These are phyloP conservation scores for Magallana gigas DNA, from an alignment of 1,140 invertebrate species.

Conservation along the genomic window DNA sequence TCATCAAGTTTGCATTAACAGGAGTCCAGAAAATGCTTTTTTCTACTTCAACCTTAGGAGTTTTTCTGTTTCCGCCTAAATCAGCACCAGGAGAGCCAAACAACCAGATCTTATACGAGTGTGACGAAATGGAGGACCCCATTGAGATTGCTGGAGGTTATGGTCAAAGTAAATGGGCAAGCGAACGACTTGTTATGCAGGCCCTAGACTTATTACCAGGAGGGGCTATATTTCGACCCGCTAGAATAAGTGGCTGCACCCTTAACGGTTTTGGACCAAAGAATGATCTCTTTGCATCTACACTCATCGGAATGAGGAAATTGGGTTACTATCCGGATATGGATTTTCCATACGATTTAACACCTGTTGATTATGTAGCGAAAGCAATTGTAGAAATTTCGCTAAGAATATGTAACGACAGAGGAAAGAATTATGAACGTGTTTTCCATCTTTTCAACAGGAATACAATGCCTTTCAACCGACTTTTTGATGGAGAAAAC, in stretches of 20 bases:
- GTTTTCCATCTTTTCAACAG: slow-evolving; percentile 66
- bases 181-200: slow-evolving; percentile 65
- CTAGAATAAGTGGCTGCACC: slow-evolving; percentile 60
- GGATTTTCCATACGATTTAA: slow-evolving; percentile 68
- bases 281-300: slow-evolving; percentile 66
- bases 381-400: slow-evolving; percentile 66
- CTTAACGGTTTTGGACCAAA: slow-evolving; percentile 62
- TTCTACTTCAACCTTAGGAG: slow-evolving; percentile 63
- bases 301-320: slow-evolving; percentile 62
- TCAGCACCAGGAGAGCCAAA: not conserved
- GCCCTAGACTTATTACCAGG: slow-evolving; percentile 66
- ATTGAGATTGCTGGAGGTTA: slow-evolving; percentile 62
- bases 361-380: slow-evolving; percentile 66
- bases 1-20: slow-evolving; percentile 64
- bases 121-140: slow-evolving; percentile 62
- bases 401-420: slow-evolving; percentile 56
- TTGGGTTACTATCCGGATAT: slow-evolving; percentile 64
- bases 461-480: slow-evolving; percentile 62
- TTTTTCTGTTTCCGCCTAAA: slow-evolving; percentile 63
- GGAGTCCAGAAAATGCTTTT: slow-evolving; percentile 65
- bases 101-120: slow-evolving; percentile 53
- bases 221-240: slow-evolving; percentile 69
- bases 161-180: slow-evolving; percentile 70
- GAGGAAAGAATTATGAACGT: slow-evolving; percentile 14
- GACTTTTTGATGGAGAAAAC: slow-evolving; percentile 61